phyloP scores from a whole-genome alignment of 1,140 invertebrate species.

The Glomeris maerens region DNA sequence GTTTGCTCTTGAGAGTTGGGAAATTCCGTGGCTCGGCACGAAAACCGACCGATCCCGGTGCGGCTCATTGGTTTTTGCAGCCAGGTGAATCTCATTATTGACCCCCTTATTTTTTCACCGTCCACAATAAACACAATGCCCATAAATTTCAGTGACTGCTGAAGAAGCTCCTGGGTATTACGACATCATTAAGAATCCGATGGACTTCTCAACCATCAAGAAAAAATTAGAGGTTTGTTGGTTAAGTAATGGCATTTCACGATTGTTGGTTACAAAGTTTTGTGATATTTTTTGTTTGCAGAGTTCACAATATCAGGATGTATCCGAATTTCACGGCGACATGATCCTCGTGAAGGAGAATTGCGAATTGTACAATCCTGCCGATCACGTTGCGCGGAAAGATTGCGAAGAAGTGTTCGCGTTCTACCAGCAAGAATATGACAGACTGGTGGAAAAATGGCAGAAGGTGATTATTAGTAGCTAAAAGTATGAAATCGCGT shows the following conservation, averaged over 20 bases:
- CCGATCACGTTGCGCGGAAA: constrained; percentile 25
- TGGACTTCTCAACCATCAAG: constrained; percentile 30
- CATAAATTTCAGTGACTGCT: constrained; percentile 26
- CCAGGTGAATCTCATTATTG: constrained; percentile 23
- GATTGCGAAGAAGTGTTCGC: constrained; percentile 31
- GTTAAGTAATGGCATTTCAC: not conserved
- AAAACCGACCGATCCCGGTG: constrained; percentile 29
- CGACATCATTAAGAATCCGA: constrained; percentile 27
- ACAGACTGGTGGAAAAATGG: constrained; percentile 26
- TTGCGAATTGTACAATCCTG: constrained; percentile 30
- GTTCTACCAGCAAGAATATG: constrained; percentile 27
- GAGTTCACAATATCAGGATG: constrained; percentile 22
- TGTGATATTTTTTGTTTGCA: constrained; percentile 14
- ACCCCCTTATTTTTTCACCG: not conserved
- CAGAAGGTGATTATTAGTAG: constrained; percentile 19
- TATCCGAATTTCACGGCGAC: constrained; percentile 30
- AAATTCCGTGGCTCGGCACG: constrained; percentile 26
- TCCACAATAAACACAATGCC: no score
- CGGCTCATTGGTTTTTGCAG: constrained; percentile 30
- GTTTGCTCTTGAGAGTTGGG: constrained; percentile 27
- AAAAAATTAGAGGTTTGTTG: constrained; percentile 27
- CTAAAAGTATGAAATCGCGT: no score
- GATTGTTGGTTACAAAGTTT: not conserved
- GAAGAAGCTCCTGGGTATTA: constrained; percentile 29
- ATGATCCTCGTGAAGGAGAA: constrained; percentile 30